Conservation (phyloP, 1,140 invertebrate species). For the Nephila pilipes region DNA sequence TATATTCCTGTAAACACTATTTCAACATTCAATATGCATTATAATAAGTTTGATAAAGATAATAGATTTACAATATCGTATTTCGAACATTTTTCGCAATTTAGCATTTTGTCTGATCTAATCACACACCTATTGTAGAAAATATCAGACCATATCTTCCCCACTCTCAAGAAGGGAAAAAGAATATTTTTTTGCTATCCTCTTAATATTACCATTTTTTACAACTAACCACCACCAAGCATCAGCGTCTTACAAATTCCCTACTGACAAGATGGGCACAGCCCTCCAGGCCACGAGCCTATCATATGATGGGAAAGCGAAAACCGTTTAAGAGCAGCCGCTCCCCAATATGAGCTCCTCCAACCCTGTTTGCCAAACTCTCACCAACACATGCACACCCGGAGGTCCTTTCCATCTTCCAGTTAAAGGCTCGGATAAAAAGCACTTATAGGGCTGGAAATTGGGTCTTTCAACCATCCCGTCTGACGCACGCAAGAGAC, state of each 20-base stretch:
- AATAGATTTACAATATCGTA: too few relatives aligned
- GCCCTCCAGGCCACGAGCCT: not conserved
- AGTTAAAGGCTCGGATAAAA: constrained; percentile 30
- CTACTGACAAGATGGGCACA: not conserved
- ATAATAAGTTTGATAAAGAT: too few relatives aligned
- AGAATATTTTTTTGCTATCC: too few relatives aligned
- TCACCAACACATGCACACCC: constrained; percentile 12
- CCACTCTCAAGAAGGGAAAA: too few relatives aligned
- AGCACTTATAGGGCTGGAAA: constrained; percentile 22
- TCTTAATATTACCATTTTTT: too few relatives aligned
- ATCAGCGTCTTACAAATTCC: not conserved
- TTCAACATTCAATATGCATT: too few relatives aligned
- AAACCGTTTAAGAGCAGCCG: constrained; percentile 19
- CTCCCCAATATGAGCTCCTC: not conserved
- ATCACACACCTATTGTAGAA: too few relatives aligned
- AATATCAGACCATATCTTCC: too few relatives aligned
- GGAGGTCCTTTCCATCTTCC: constrained; percentile 15
- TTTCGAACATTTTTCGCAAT: too few relatives aligned
- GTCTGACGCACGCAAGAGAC: not conserved
- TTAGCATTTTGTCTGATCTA: too few relatives aligned
- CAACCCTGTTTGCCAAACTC: not conserved
- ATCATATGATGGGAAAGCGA: not conserved
- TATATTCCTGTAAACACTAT: too few relatives aligned
- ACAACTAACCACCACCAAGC: not conserved
- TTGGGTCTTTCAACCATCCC: not conserved